Evolutionary conservation across 2,888 invertebrate genomes (phyloP), one percentile per base, ranked within the genome.

Genomic region (Macroteleia sp.): DNA sequence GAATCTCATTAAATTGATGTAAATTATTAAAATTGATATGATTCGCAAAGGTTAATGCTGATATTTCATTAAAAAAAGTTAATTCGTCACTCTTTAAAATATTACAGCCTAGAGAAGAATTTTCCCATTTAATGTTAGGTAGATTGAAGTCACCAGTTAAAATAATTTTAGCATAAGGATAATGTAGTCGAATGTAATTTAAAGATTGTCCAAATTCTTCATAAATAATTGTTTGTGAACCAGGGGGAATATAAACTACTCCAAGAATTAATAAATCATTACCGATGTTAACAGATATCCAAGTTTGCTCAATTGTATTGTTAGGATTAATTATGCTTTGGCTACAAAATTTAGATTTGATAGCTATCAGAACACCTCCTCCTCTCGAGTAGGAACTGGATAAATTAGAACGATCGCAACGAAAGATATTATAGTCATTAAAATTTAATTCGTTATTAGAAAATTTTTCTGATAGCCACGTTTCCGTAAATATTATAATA

Each of bases 311-410:
- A 9, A 48, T 16, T 28, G 9, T 1, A 1, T 4, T 22, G 20
- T 16, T 3, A 10, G 42, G 20, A 20, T 30, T 19, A n/a, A 6
- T 1, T 5, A 50, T 12, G 1, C 2, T 3, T 1, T 19, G 20
- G n/a, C 19, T 28, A 19, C 1, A 14, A 10, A 32, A 8, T 19
- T 32, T n/a, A 1, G 9, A 17, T 1, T 14, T 25, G 1, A 50
- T n/a, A 1, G 50, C 50, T 6, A 50, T 50, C n/a, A 32, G 5
- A n/a, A 50, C 32, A 3, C 50, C 32, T 6, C 50, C 50, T 4
- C 50, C 50, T 9, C 14, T 46, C 3, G n/a, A 14, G 9, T 16
- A 14, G 9, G 12, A n/a, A 16, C 46, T 46, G 6, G 28, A 10
- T 8, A 22, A 10, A 6, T 8, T 1, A 3, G 28, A 46, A 4